Evolutionary conservation across 2,888 invertebrate genomes (phyloP).

Genomic region (Tenthredo scrophulariae): DNA sequence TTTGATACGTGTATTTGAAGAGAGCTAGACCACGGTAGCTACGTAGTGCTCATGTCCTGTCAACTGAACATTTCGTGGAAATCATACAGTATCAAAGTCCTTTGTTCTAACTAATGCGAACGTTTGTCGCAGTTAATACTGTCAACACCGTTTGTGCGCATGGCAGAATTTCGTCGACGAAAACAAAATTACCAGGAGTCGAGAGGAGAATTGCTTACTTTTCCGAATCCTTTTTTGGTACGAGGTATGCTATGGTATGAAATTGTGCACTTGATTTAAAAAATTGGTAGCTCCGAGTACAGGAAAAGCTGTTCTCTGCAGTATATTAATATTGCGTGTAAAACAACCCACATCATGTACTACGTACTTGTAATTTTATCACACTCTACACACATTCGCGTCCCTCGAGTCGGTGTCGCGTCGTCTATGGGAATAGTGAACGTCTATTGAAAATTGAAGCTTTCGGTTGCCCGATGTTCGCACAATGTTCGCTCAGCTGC

Average conservation of each 20-base stretch:
- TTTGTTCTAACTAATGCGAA: conserved; percentile 15
- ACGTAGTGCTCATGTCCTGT: not conserved
- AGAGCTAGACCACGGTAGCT: not conserved
- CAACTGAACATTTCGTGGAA: conserved; percentile 22
- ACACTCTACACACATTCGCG: not conserved
- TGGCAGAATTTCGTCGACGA: not conserved
- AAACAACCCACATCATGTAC: not conserved
- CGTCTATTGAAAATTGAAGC: conserved; percentile 23
- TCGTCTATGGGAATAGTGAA: conserved; percentile 14
- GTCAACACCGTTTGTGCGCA: not conserved
- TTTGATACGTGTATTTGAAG: conserved; percentile 44
- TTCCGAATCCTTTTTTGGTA: not conserved
- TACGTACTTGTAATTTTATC: not conserved
- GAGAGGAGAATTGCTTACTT: not conserved
- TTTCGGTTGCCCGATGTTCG: not conserved
- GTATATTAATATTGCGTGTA: not conserved
- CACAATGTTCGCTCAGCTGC: conserved; percentile 20
- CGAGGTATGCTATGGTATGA: not conserved
- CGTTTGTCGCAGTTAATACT: not conserved
- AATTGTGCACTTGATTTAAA: not conserved
- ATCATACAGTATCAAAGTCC: conserved; percentile 21
- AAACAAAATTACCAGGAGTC: not conserved
- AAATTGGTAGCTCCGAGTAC: not conserved
- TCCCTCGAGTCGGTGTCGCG: not conserved
- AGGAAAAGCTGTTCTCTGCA: not conserved